phyloP scores from a whole-genome alignment of 37 sponge, comb jelly and placozoan genomes.

The Cladorhizidae sp. region DNA sequence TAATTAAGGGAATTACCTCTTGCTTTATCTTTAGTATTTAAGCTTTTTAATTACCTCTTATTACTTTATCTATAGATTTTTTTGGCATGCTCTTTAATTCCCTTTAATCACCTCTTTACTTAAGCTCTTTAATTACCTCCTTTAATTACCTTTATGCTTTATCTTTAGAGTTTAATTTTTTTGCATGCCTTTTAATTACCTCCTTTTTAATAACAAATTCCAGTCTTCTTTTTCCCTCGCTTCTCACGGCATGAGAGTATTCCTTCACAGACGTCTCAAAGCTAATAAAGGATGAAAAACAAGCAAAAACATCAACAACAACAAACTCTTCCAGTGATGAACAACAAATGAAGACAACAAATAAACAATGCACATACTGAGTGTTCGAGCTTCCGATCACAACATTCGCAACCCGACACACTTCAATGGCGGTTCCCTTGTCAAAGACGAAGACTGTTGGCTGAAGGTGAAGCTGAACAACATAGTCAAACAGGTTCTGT shows the following conservation, averaged over 20 bases:
- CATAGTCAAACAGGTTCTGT: background rate
- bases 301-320: too few relatives aligned
- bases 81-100: too few relatives aligned
- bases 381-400: background rate
- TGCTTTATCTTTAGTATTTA: background rate
- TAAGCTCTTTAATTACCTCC: too few relatives aligned
- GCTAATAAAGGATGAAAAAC: background rate
- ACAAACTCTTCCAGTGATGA: too few relatives aligned
- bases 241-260: background rate
- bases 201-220: background rate
- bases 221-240: background rate
- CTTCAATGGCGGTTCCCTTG: background rate
- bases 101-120: background rate
- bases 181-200: background rate
- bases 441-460: conserved; percentile 4
- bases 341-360: too few relatives aligned
- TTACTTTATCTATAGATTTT: too few relatives aligned
- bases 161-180: too few relatives aligned
- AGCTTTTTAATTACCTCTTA: too few relatives aligned
- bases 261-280: background rate
- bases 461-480: background rate
- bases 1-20: background rate
- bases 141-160: too few relatives aligned
- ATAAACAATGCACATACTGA: background rate
- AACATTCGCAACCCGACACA: background rate